Conservation (phyloP, 2,888 invertebrate genomes). For the Eledona agricola region DNA sequence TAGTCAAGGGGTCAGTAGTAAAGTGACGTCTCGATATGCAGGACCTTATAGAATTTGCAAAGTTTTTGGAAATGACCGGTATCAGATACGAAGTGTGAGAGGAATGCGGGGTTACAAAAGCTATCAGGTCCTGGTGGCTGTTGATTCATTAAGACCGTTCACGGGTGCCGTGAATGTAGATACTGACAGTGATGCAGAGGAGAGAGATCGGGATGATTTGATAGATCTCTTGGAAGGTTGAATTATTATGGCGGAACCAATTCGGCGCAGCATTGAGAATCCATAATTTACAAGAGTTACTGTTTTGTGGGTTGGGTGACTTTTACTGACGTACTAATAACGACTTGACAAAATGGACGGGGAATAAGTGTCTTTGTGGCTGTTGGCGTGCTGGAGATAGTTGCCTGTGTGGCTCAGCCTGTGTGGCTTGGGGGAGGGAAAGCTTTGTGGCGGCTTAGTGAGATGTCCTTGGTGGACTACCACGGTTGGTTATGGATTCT, state of each 20-base stretch:
- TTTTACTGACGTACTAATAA: neutral
- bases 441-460: no score
- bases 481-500: no score
- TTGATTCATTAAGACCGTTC: slow-evolving; percentile 10
- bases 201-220: slow-evolving; percentile 4
- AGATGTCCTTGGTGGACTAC: no score
- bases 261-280: no score
- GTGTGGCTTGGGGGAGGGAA: no score
- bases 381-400: no score
- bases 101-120: slow-evolving; percentile 15
- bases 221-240: slow-evolving; percentile 1
- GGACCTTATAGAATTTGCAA: slow-evolving; percentile 16
- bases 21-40: neutral
- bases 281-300: no score
- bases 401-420: no score
- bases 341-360: no score
- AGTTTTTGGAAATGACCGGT: slow-evolving; percentile 13
- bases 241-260: neutral
- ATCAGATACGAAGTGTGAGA: slow-evolving; percentile 4
- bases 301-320: no score
- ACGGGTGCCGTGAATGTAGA: neutral
- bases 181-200: neutral
- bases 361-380: no score
- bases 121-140: slow-evolving; percentile 9
- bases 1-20: neutral